Evolutionary conservation across 1,140 invertebrate genomes (phyloP).

Genomic region (Teleogryllus occipitalis): DNA sequence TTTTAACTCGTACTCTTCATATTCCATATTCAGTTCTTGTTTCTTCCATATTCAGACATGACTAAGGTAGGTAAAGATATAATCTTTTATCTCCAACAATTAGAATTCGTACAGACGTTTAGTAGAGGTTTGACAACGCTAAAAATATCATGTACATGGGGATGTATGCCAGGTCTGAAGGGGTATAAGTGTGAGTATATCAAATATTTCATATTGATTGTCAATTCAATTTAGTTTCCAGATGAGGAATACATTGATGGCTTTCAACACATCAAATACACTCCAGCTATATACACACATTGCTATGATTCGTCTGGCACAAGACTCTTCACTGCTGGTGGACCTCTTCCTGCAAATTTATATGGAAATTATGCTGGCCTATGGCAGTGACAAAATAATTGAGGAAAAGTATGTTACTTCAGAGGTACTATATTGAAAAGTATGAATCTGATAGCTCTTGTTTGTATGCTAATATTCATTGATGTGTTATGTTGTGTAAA

Average conservation of each 20-base stretch:
- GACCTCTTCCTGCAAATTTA: conserved; percentile 80
- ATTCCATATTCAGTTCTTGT: neutral
- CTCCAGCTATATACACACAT: conserved; percentile 92
- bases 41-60: neutral
- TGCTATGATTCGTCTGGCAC: conserved; percentile 89
- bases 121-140: too few species aligned
- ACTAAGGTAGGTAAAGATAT: neutral
- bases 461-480: neutral
- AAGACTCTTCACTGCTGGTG: conserved; percentile 85
- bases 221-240: conserved; percentile 53
- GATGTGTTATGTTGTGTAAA: neutral
- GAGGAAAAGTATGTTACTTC: neutral
- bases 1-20: too few species aligned
- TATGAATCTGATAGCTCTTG: too few species aligned
- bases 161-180: too few species aligned
- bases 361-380: conserved; percentile 77
- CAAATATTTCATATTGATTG: neutral
- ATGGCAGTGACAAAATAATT: conserved; percentile 47
- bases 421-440: neutral
- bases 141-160: too few species aligned
- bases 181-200: neutral
- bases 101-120: too few species aligned
- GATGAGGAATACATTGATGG: conserved; percentile 73
- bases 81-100: too few species aligned
- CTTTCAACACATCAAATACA: conserved; percentile 75